Conservation (phyloP, 1,140 invertebrate genomes). For the Drosophila nannoptera region DNA sequence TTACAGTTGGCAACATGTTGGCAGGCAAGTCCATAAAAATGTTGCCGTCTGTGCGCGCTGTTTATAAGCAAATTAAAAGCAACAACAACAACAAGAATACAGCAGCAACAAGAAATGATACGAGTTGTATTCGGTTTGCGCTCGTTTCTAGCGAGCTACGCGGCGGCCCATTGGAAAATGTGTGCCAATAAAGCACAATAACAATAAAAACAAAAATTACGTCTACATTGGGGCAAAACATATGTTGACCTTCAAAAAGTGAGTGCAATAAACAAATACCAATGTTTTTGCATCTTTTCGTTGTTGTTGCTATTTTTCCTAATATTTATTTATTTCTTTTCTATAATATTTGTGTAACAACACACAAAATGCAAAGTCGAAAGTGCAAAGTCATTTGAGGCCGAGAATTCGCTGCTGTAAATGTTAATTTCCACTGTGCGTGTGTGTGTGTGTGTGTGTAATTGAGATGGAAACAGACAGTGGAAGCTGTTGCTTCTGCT, state of each 20-base stretch:
- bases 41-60: conserved; percentile 25
- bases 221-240: conserved; percentile 19
- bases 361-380: conserved; percentile 54
- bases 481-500: background rate
- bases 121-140: conserved; percentile 43
- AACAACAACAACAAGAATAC: conserved; percentile 3
- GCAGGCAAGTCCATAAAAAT: conserved; percentile 36
- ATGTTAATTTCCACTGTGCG: conserved; percentile 42
- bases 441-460: background rate
- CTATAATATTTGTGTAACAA: conserved; percentile 13
- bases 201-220: conserved; percentile 21
- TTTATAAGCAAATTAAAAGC: conserved; percentile 45
- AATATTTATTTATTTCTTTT: background rate
- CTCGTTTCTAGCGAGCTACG: conserved; percentile 36
- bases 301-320: background rate
- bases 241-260: conserved; percentile 55
- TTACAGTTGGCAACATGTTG: conserved; percentile 42
- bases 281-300: conserved; percentile 11
- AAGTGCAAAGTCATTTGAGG: conserved; percentile 55
- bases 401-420: conserved; percentile 16
- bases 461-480: background rate
- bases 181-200: conserved; percentile 45
- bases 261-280: conserved; percentile 10
- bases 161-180: conserved; percentile 34
- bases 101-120: conserved; percentile 8